phyloP scores from a whole-genome alignment of 2,888 invertebrate genomes.

The Julus scanicus region DNA sequence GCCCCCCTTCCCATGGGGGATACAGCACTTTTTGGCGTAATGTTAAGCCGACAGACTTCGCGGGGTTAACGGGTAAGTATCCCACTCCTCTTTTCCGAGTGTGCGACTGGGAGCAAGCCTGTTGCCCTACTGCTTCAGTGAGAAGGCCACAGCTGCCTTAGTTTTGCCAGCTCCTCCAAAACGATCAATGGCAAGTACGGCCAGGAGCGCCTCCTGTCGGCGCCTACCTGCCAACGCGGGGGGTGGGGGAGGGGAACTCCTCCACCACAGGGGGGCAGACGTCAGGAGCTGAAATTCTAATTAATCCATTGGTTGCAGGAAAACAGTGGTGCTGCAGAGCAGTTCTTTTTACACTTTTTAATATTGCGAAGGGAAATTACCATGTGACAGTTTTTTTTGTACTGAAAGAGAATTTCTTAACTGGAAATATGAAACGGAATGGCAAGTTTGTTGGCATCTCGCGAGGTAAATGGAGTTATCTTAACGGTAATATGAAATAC shows the following conservation, averaged over 20 bases:
- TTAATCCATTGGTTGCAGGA: background rate
- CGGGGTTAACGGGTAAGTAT: background rate
- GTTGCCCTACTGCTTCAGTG: constrained; percentile 13
- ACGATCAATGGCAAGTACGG: background rate
- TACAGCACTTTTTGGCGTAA: background rate
- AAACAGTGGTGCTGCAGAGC: background rate
- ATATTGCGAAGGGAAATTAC: background rate
- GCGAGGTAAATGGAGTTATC: too few species aligned
- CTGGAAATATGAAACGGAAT: too few species aligned
- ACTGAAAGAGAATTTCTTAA: too few species aligned
- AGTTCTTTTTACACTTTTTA: background rate
- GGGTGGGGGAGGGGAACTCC: background rate
- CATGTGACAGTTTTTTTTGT: background rate
- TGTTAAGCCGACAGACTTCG: background rate
- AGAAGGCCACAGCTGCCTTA: background rate
- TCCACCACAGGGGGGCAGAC: background rate
- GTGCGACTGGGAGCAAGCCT: background rate
- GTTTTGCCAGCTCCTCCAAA: background rate
- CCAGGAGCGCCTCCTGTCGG: background rate
- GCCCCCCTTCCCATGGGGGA: background rate
- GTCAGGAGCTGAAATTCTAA: background rate
- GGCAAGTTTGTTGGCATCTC: too few species aligned
- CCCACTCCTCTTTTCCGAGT: constrained; percentile 11
- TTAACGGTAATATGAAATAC: too few species aligned
- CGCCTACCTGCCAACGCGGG: background rate